Evolutionary conservation across 64 coral and sea anemone genomes (phyloP), one percentile per base, ranked within the genome.

Genomic region (Stylophora pistillata): DNA sequence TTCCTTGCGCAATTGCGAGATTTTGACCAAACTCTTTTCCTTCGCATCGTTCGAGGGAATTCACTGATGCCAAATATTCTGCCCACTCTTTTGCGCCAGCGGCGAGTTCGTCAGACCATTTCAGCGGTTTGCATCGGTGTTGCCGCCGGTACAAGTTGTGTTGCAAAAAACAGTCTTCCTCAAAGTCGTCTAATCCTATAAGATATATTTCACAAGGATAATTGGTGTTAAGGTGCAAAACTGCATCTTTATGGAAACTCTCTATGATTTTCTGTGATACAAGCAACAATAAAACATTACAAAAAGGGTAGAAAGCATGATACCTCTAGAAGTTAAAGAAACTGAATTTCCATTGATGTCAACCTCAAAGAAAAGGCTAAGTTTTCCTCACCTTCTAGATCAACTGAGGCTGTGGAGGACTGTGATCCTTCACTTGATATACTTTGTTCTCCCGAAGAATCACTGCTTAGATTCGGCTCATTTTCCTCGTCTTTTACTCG

Each of bases 111-210:
- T 78, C 87, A 15, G 95, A 97, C 95, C 95, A 97, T 47, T 86
- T 63, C 30, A 97, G 60, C 74, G 89, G 86, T 31, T 79, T 84
- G 4, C 82, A 87, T 30, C 91, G 63, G 26, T 97, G 95, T 72
- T 93, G 95, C 3, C 89, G 95, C 23, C 95, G 95, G 69, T 97
- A 97, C 14, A 90, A 58, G 87, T 97, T 97, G 91, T 97, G 95
- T 71, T 81, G 68, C 30, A 88, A 60, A 10, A 97, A 69, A 32
- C 95, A 97, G 16, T 97, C 81, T n/a, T 88, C 86, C 56, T 97
- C 87, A 57, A 97, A 97, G 66, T 87, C 82, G 70, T 97, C 78
- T 74, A 97, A 87, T 56, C 85, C 95, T 97, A 63, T 2, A n/a
- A 34, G 12, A 47, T 85, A 86, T 1, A 71, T 16, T 53, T 2